phyloP scores from a whole-genome alignment of 2,888 invertebrate genomes.

The Galeruca laticollis region DNA sequence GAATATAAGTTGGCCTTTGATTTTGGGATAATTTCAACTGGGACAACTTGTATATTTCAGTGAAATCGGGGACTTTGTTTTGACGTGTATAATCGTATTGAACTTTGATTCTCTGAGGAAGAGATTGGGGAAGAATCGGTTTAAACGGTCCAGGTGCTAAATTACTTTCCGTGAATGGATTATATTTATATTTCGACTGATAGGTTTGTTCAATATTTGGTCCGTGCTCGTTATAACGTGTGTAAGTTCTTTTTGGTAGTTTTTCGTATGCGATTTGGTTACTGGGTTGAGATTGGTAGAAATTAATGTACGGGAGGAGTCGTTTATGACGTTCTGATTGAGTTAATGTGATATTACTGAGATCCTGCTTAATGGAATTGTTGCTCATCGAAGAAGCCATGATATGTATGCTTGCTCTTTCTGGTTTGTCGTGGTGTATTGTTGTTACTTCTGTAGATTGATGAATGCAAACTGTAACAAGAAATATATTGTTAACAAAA shows the following conservation, averaged over 20 bases:
- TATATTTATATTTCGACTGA: constrained; percentile 60
- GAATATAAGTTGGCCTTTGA: constrained; percentile 37
- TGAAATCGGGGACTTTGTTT: constrained; percentile 58
- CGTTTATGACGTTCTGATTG: constrained; percentile 77
- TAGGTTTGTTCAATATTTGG: constrained; percentile 37
- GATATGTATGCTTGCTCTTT: constrained; percentile 49
- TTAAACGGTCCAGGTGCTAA: constrained; percentile 70
- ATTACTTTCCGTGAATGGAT: constrained; percentile 70
- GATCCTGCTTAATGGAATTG: constrained; percentile 23
- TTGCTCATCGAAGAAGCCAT: constrained; percentile 54
- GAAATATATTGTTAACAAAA: neutral
- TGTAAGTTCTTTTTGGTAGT: constrained; percentile 57
- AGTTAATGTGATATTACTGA: constrained; percentile 58
- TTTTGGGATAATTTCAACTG: constrained; percentile 61
- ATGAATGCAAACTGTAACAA: constrained; percentile 32
- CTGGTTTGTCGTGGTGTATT: constrained; percentile 63
- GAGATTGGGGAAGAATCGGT: constrained; percentile 62
- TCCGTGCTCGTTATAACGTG: constrained; percentile 41
- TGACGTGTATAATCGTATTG: constrained; percentile 39
- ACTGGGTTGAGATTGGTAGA: constrained; percentile 71
- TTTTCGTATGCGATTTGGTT: constrained; percentile 57
- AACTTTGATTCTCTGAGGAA: constrained; percentile 43
- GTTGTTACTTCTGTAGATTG: constrained; percentile 57
- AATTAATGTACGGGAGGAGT: constrained; percentile 86
- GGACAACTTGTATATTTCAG: constrained; percentile 62